phyloP scores from a whole-genome alignment of 2,113 vertebrate genomes.

The Heterotis niloticus region DNA sequence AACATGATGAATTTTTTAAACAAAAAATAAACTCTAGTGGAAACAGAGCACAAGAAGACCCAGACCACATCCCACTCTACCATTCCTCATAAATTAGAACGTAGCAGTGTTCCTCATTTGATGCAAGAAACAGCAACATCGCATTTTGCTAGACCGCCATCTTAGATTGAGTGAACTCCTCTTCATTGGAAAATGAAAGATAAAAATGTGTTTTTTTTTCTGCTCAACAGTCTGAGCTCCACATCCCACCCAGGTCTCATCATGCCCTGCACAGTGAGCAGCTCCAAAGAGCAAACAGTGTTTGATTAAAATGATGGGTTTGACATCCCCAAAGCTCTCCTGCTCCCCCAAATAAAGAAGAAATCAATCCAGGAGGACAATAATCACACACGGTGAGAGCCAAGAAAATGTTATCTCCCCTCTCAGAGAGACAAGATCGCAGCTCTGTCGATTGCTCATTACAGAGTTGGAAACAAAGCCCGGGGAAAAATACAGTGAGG shows the following conservation, averaged over 20 bases:
- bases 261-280: constrained; percentile 8
- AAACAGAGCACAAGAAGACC: no score
- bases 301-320: constrained; percentile 31
- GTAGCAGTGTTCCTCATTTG: no score
- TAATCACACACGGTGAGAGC: not conserved
- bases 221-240: constrained; percentile 5
- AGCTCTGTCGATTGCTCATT: constrained; percentile 15
- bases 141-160: not conserved
- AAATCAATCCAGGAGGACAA: constrained; percentile 15
- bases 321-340: not conserved
- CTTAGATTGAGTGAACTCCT: not conserved
- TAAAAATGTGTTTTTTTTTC: not conserved
- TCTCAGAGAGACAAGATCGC: not conserved
- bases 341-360: constrained; percentile 10
- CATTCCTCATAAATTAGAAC: no score
- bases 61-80: no score
- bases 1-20: no score
- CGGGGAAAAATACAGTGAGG: not conserved
- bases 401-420: constrained; percentile 16
- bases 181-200: not conserved
- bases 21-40: no score
- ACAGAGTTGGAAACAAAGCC: not conserved
- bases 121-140: no score
- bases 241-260: not conserved
- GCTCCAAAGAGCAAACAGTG: not conserved